Base-by-base conservation (phyloP, 2,888 invertebrate species). In the Clitarchus hookeri region DNA sequence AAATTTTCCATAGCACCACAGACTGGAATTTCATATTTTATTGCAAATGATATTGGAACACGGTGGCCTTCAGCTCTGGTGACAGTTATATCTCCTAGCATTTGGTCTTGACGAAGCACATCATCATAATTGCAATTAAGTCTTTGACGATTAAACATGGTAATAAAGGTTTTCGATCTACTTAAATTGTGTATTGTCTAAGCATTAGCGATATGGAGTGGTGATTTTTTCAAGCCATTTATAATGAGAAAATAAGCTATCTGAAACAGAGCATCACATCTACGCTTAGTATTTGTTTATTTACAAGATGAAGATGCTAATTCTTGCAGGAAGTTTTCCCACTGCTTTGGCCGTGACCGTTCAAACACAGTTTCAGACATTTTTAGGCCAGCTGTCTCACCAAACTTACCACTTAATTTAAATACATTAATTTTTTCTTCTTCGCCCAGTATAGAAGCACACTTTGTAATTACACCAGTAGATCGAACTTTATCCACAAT, bases 221-320 rank as follows among this genome's bases (percentile, higher is more conserved):
- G 79, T 79, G 79, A n/a, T 79, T 27, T 79, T 79, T 27, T 79
- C 79, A 48, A 13, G 48, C 79, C 79, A 79, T 79, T 79, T 8
- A n/a, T 12, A 25, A n/a, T 27, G n/a, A 79, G 4, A 13, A 26
- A n/a, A 79, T n/a, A 79, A 12, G 27, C 79, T 19, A 27, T 23
- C 27, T 27, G 79, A n/a, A 79, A 79, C 9, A 12, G 25, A 79
- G 13, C 3, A 13, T 79, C 25, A 79, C 79, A 79, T 79, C 9
- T 79, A n/a, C 79, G 25, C 9, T n/a, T 0, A 79, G 27, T 12
- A 79, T 79, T 26, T 27, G 12, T 12, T 26, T 0, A 0, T 26
- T 13, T 26, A 12, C 27, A 12, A n/a, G 25, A 79, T 25, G 79
- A 79, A 12, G 79, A 0, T 13, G 27, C 25, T 27, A 79, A 13